phyloP scores from a whole-genome alignment of 2,888 invertebrate species.

The Amblyjoppa proteus region DNA sequence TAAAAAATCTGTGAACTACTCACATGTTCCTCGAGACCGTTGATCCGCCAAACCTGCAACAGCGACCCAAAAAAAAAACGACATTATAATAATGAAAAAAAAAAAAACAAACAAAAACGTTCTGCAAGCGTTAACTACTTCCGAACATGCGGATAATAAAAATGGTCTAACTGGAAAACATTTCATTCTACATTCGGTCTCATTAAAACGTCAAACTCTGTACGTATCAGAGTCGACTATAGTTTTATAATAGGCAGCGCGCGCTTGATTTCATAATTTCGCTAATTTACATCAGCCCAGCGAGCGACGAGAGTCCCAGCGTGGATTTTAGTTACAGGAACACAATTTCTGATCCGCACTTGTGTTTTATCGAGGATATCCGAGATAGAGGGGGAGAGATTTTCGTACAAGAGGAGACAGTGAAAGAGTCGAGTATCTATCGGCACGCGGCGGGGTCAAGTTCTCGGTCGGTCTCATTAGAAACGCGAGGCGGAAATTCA shows the following conservation, averaged over 20 bases:
- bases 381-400: slow-evolving; percentile 3
- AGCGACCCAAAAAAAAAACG: not conserved
- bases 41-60: not conserved
- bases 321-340: slow-evolving; percentile 42
- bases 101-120: not conserved
- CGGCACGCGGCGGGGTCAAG: slow-evolving; percentile 80
- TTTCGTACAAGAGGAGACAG: slow-evolving; percentile 17
- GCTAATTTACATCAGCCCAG: slow-evolving; percentile 9
- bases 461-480: slow-evolving; percentile 83
- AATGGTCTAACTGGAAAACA: not conserved
- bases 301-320: not conserved
- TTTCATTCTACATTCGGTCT: not conserved
- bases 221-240: slow-evolving; percentile 1
- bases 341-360: slow-evolving; percentile 38
- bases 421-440: slow-evolving; percentile 64
- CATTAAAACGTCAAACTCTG: slow-evolving; percentile 26
- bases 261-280: not conserved
- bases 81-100: not conserved
- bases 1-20: not conserved
- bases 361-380: slow-evolving; percentile 46
- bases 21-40: not conserved
- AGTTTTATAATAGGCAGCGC: not conserved
- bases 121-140: not conserved
- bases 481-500: slow-evolving; percentile 77
- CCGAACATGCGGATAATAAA: not conserved